Evolutionary conservation across 2,797 vertebrate species (phyloP).

Genomic region (Diceros bicornis): DNA sequence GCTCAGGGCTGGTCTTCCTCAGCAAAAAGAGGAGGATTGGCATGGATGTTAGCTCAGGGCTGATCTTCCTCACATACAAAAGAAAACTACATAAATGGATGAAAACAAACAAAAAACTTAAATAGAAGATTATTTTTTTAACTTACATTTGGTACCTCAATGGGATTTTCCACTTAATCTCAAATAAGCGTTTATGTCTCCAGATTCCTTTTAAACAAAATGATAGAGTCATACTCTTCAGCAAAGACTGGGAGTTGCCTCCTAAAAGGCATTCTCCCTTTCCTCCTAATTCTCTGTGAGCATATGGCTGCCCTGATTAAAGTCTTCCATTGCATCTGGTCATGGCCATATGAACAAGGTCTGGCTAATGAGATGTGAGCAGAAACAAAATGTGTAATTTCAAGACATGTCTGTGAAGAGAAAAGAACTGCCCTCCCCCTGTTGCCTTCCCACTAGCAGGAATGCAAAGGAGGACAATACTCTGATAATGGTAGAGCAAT

Average conservation of each 20-base stretch:
- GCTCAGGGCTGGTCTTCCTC: no score
- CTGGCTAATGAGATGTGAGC: background rate
- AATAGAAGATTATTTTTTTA: background rate
- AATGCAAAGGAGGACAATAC: background rate
- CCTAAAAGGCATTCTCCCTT: background rate
- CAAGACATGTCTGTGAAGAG: background rate
- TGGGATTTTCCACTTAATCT: conserved; percentile 14
- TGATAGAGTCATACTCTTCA: background rate
- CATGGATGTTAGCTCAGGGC: no score
- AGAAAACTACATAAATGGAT: background rate
- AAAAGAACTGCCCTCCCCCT: background rate
- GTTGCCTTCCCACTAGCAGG: background rate
- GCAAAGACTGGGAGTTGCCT: background rate
- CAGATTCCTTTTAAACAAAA: conserved; percentile 4
- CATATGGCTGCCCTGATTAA: background rate
- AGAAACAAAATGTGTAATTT: background rate
- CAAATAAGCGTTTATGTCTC: background rate
- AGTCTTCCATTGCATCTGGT: background rate
- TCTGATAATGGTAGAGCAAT: background rate
- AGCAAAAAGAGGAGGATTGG: no score
- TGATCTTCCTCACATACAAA: no score
- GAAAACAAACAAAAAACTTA: background rate
- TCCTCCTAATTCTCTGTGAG: background rate
- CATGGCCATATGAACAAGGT: background rate
- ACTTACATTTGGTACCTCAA: conserved; percentile 7